phyloP scores from a whole-genome alignment of 2,888 invertebrate genomes.

The Sipha maydis region DNA sequence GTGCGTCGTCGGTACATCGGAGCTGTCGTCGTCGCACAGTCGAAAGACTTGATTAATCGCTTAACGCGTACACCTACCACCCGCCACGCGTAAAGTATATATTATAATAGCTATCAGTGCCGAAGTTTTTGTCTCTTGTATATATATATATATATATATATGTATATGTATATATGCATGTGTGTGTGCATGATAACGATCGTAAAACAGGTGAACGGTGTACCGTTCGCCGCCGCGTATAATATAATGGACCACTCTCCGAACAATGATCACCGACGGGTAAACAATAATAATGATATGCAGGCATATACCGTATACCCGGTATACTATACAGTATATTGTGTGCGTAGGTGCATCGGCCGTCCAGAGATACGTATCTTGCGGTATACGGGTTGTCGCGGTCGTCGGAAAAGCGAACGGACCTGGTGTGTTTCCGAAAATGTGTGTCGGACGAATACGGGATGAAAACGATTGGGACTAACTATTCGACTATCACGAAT shows the following conservation, averaged over 20 bases:
- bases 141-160: neutral
- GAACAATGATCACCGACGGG: neutral
- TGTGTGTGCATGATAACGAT: neutral
- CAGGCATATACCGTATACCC: too few species aligned
- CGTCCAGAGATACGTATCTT: neutral
- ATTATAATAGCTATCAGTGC: constrained; percentile 5
- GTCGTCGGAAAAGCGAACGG: neutral
- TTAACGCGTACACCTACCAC: neutral
- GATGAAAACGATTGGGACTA: too few species aligned
- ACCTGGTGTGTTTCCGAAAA: too few species aligned
- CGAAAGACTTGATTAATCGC: constrained; percentile 35
- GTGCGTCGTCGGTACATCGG: constrained; percentile 12
- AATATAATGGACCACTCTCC: neutral
- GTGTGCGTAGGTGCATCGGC: too few species aligned
- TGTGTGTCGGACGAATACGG: too few species aligned
- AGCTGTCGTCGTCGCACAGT: neutral
- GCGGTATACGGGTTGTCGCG: neutral
- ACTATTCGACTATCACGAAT: too few species aligned
- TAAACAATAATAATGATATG: too few species aligned
- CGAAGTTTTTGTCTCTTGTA: constrained; percentile 25
- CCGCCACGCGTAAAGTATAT: neutral
- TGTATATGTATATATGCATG: neutral
- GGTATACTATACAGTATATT: too few species aligned
- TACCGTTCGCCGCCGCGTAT: neutral
- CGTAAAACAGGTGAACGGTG: constrained; percentile 1